Percentiles rank a stretch among this genome's conserved stretches.
Conservation (phyloP, 2,797 vertebrate genomes). For the Anguilla anguilla region DNA sequence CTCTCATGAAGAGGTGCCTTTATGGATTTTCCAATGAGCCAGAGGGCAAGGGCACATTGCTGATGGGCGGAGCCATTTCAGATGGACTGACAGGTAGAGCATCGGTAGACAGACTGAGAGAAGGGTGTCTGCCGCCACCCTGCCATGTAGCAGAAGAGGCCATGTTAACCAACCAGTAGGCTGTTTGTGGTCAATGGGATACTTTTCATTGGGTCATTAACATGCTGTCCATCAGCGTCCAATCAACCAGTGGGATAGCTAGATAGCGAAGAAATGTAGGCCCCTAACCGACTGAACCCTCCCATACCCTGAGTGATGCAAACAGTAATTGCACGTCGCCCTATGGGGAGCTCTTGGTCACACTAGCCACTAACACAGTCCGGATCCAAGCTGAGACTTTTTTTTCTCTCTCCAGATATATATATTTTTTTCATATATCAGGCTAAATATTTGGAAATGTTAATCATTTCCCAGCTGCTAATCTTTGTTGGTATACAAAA, state of each 20-base stretch:
- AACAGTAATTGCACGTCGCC: no score
- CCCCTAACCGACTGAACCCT: no score
- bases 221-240: no score
- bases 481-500: slow-evolving; percentile 31
- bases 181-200: slow-evolving; percentile 17
- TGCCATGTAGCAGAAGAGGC: background rate
- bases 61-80: background rate
- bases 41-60: slow-evolving; percentile 27
- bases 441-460: background rate
- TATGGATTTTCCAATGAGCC: slow-evolving; percentile 39
- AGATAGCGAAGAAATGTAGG: no score
- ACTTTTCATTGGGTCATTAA: no score
- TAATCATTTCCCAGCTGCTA: slow-evolving; percentile 3
- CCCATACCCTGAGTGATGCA: no score
- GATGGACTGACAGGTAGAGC: background rate
- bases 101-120: background rate
- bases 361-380: no score
- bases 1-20: slow-evolving; percentile 44
- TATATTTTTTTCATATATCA: no score
- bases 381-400: no score
- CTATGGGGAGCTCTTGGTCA: no score
- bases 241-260: no score
- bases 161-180: slow-evolving; percentile 14
- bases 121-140: background rate
- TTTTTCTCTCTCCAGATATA: no score